These are phyloP conservation scores for Polymixis lichenea DNA, from an alignment of 2,888 invertebrate species.

Conservation along the genomic window DNA sequence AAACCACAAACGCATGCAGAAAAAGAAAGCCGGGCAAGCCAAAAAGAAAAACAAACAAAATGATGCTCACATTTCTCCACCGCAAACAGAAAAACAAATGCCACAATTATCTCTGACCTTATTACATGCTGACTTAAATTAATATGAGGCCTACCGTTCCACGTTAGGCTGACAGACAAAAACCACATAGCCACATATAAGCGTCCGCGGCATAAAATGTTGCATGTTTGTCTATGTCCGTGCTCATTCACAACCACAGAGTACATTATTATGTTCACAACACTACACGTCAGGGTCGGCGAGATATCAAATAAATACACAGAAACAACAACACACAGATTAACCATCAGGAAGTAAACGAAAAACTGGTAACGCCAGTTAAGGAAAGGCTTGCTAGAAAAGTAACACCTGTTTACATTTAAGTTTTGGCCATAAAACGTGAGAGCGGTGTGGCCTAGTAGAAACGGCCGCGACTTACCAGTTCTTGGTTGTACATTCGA, in stretches of 20 bases:
- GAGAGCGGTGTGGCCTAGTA: background rate
- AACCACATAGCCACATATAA: constrained; percentile 57
- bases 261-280: too few species aligned
- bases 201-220: constrained; percentile 54
- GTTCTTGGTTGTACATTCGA: too few species aligned
- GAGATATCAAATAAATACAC: constrained; percentile 46
- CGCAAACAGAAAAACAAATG: constrained; percentile 46
- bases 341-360: constrained; percentile 1
- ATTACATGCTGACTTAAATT: constrained; percentile 59
- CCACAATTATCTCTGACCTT: constrained; percentile 51
- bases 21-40: constrained; percentile 25
- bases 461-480: too few species aligned
- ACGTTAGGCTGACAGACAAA: constrained; percentile 48
- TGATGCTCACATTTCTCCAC: constrained; percentile 30
- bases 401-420: constrained; percentile 32
- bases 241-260: constrained; percentile 43
- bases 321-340: constrained; percentile 9
- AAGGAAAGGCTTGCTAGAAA: constrained; percentile 21
- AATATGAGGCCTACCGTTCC: constrained; percentile 55
- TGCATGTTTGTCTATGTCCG: constrained; percentile 59
- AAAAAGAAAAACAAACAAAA: constrained; percentile 35
- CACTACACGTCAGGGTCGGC: constrained; percentile 46
- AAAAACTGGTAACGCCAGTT: constrained; percentile 37
- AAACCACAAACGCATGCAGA: constrained; percentile 9
- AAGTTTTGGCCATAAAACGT: background rate